Percentiles rank a stretch among this genome's conserved stretches.
Evolutionary conservation across 2,888 invertebrate species (phyloP).

Genomic region (Xanthia togata): DNA sequence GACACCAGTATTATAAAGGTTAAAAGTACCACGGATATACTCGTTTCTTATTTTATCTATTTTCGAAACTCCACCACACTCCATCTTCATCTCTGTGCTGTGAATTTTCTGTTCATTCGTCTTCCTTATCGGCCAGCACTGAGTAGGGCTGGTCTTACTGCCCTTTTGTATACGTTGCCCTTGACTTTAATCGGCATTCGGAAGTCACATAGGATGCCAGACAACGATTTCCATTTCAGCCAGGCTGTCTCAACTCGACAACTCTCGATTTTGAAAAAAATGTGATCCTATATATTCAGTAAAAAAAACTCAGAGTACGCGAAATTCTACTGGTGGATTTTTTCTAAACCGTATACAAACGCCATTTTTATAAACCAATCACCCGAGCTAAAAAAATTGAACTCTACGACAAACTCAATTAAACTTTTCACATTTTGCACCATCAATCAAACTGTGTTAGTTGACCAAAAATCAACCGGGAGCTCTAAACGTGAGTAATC

Average conservation of each 20-base stretch:
- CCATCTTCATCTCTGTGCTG: too few relatives aligned
- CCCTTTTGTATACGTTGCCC: too few relatives aligned
- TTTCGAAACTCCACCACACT: too few relatives aligned
- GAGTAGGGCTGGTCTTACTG: too few relatives aligned
- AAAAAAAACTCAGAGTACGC: neutral
- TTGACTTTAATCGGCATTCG: too few relatives aligned
- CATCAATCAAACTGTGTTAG: slow-evolving; percentile 53
- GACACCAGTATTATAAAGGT: too few relatives aligned
- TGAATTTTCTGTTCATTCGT: too few relatives aligned
- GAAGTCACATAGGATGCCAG: too few relatives aligned
- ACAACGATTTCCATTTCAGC: too few relatives aligned
- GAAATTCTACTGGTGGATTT: neutral
- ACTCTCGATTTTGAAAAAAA: neutral
- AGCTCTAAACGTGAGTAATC: slow-evolving; percentile 48
- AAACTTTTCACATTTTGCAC: slow-evolving; percentile 56
- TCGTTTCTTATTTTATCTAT: too few relatives aligned
- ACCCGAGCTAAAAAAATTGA: slow-evolving; percentile 33
- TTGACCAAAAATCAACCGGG: slow-evolving; percentile 50
- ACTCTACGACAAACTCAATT: slow-evolving; percentile 46
- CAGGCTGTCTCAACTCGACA: neutral
- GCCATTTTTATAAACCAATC: slow-evolving; percentile 26
- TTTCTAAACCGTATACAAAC: slow-evolving; percentile 5
- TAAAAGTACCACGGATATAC: too few relatives aligned
- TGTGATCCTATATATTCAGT: neutral
- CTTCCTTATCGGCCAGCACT: too few relatives aligned